Evolutionary conservation across 1,140 invertebrate species (phyloP), one percentile per base, ranked within the genome.

Genomic region (Eciton burchellii): DNA sequence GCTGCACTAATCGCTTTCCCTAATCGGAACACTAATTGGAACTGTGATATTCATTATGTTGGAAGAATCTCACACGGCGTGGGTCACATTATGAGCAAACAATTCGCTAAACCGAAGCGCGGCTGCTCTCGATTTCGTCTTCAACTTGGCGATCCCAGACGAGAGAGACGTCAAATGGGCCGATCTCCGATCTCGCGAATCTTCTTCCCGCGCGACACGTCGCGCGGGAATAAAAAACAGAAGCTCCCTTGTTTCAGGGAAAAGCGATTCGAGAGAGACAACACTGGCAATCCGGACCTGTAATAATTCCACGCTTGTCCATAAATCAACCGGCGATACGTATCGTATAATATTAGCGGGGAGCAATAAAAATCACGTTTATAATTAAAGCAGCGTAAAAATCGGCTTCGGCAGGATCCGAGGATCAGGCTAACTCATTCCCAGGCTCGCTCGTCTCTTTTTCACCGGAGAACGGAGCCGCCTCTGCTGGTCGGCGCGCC

Each of bases 341-440:
- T 57, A 79, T 79, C 63, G 49, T 45, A 29, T 49, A 54, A 68
- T 79, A 79, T 79, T 79, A 79, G 74, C 41, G 24, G 24, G 8
- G n/a, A 79, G 49, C 49, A 70, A 79, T 79, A 70, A 79, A 79
- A 79, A 56, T 79, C 49, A 21, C 63, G 49, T 70, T 70, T 70
- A 79, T 63, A 79, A 79, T 79, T 79, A 79, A 68, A 79, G 52
- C 60, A 14, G n/a, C 12, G 49, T 21, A 79, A 79, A 70, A 79
- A 79, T 79, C 74, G 62, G 29, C 63, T 56, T 43, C 16, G 63
- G 52, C 41, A 66, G 65, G 41, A 79, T 70, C 63, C 41, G 63
- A 79, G 49, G 68, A 45, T 66, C 74, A 70, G 49, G 57, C 52
- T 70, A 79, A 68, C 63, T 79, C 74, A 79, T 68, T 63, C 63